These are phyloP conservation scores for Neoascia interrupta DNA, from an alignment of 2,888 invertebrate genomes.

Conservation along the genomic window DNA sequence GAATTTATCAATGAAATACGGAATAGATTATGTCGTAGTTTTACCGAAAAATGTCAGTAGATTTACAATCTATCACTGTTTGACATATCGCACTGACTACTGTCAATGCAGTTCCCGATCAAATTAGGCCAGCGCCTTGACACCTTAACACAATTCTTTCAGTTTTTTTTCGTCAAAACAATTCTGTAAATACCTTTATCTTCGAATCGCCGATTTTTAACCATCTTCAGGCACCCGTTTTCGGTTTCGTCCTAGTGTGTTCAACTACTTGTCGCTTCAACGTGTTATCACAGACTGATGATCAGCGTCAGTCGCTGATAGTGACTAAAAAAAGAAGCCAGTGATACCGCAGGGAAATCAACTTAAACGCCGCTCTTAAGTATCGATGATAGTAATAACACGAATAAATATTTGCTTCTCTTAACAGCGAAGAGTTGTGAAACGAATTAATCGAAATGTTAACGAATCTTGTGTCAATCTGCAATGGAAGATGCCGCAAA, in stretches of 20 bases:
- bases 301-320: conserved; percentile 21
- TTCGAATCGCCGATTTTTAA: conserved; percentile 77
- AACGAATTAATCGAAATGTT: neutral
- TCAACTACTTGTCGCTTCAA: conserved; percentile 25
- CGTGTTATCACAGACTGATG: conserved; percentile 56
- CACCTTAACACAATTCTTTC: too few species aligned
- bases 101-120: too few species aligned
- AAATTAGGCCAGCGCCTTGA: too few species aligned
- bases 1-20: too few species aligned
- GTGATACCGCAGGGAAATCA: too few species aligned
- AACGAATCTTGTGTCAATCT: neutral
- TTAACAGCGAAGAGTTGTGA: neutral
- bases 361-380: neutral
- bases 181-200: conserved; percentile 72
- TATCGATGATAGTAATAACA: conserved; percentile 26
- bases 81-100: too few species aligned
- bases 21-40: too few species aligned
- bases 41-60: too few species aligned
- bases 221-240: conserved; percentile 70
- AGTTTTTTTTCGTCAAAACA: too few species aligned
- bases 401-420: conserved; percentile 36
- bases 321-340: conserved; percentile 1
- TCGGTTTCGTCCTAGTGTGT: neutral
- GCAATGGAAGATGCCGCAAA: too few species aligned
- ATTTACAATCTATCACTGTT: too few species aligned